Evolutionary conservation across 2,888 invertebrate species (phyloP).

Genomic region (Himalopsyche kuldschensis): DNA sequence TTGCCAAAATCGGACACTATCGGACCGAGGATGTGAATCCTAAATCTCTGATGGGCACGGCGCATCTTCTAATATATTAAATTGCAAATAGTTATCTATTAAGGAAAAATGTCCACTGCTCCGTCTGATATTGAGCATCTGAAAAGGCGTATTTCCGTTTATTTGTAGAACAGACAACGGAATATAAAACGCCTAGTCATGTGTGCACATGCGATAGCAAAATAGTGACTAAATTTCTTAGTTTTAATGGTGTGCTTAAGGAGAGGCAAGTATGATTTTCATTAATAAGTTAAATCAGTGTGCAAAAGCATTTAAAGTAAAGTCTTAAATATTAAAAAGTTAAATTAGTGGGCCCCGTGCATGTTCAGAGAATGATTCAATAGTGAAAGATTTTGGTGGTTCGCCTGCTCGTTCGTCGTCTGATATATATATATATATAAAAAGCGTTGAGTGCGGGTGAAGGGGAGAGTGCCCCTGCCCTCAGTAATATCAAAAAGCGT

Average conservation of each 20-base stretch:
- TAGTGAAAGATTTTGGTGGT: background rate
- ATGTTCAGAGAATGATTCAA: background rate
- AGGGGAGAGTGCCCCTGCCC: constrained; percentile 17
- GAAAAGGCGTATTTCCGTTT: background rate
- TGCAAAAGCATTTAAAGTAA: background rate
- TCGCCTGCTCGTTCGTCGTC: background rate
- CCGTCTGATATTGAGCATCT: background rate
- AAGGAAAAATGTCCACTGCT: background rate
- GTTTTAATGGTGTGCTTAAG: background rate
- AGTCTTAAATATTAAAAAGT: background rate
- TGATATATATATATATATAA: constrained; percentile 9
- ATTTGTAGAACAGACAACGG: background rate
- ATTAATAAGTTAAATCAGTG: background rate
- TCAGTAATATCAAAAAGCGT: constrained; percentile 15
- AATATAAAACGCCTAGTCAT: background rate
- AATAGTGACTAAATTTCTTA: background rate
- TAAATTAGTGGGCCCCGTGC: background rate
- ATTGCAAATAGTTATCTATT: too few species aligned
- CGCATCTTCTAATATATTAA: too few species aligned
- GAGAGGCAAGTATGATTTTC: background rate
- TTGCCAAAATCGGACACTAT: background rate
- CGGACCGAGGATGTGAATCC: background rate
- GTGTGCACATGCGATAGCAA: background rate
- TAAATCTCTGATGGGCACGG: too few species aligned
- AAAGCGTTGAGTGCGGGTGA: constrained; percentile 19